These are phyloP conservation scores for Scaptomyza hsui DNA, from an alignment of 1,140 invertebrate genomes.

Conservation along the genomic window DNA sequence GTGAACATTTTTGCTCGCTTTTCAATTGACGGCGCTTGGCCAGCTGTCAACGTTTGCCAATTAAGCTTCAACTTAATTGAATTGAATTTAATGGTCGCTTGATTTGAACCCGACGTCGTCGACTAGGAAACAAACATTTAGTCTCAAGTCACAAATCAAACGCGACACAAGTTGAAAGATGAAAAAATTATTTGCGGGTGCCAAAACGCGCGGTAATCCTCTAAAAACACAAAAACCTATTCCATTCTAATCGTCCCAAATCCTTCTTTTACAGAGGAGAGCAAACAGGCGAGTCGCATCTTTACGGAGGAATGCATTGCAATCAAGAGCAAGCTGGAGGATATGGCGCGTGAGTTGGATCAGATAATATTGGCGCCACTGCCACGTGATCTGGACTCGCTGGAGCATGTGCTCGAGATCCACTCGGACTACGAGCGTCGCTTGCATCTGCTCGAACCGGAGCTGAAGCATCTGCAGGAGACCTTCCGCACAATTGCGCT, in stretches of 20 bases:
- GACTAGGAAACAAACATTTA: constrained; percentile 60
- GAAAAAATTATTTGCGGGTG: constrained; percentile 75
- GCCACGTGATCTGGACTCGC: constrained; percentile 92
- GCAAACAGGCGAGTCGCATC: constrained; percentile 93
- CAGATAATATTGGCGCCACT: constrained; percentile 91
- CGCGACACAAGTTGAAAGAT: constrained; percentile 45
- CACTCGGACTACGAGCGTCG: constrained; percentile 94
- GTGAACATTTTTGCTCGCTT: constrained; percentile 39
- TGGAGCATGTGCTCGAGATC: constrained; percentile 94
- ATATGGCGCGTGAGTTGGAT: constrained; percentile 93
- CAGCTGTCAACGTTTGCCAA: constrained; percentile 64
- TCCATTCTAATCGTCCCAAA: background rate
- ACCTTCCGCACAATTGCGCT: constrained; percentile 92
- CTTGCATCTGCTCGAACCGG: constrained; percentile 89
- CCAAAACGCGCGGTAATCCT: constrained; percentile 74
- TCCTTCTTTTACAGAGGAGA: constrained; percentile 88
- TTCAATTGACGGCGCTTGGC: constrained; percentile 70
- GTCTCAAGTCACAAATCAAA: constrained; percentile 50
- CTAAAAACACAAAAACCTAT: background rate
- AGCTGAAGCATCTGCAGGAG: constrained; percentile 92
- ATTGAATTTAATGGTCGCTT: constrained; percentile 56
- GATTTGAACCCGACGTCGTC: constrained; percentile 22
- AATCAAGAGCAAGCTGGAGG: constrained; percentile 92
- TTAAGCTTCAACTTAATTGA: constrained; percentile 71
- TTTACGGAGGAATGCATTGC: constrained; percentile 93